Base-by-base conservation (phyloP, 2,888 invertebrate genomes). In the Eilema depressum region DNA sequence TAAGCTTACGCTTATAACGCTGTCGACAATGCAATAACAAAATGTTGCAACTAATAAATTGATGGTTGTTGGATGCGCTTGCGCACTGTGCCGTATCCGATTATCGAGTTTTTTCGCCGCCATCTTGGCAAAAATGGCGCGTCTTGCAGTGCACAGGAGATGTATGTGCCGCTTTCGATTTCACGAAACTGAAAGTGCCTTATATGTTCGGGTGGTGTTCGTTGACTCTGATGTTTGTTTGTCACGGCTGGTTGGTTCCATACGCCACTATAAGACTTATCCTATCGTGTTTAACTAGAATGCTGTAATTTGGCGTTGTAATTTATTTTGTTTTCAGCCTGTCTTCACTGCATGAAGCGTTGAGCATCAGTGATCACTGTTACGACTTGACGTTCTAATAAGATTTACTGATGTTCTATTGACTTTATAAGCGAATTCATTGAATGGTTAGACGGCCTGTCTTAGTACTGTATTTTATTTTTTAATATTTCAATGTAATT, bases 141-240 rank as follows among this genome's bases (percentile, higher is more conserved):
- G 86, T 83, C 83, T 88, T 85, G 86, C 85, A 85, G 77, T 85
- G 85, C 85, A 87, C 89, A 85, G 88, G 90, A 91, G 91, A 91
- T 89, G 88, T 92, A 87, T 91, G 88, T 86, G 89, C 87, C 76
- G 91, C 93, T 95, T 94, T 95, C 95, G 89, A 91, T 95, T 94
- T 94, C 92, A 89, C 88, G 94, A 95, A 95, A 95, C 92, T 89
- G 94, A 95, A 93, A 95, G 95, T 93, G 89, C 82, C 86, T 86
- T 88, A 86, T 92, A 93, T 93, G 95, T 95, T 94, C 92, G 93
- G 94, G 90, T 89, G 87, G 88, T 94, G 94, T 94, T 53, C 93
- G 92, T 93, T 94, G 94, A 94, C 94, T 94, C 90, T 85, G 80
- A 86, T 93, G 94, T 94, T 94, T 95, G 93, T 94, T 95, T 94